Evolutionary conservation across 2,888 invertebrate genomes (phyloP).

Genomic region (Drosophila acutilabella): DNA sequence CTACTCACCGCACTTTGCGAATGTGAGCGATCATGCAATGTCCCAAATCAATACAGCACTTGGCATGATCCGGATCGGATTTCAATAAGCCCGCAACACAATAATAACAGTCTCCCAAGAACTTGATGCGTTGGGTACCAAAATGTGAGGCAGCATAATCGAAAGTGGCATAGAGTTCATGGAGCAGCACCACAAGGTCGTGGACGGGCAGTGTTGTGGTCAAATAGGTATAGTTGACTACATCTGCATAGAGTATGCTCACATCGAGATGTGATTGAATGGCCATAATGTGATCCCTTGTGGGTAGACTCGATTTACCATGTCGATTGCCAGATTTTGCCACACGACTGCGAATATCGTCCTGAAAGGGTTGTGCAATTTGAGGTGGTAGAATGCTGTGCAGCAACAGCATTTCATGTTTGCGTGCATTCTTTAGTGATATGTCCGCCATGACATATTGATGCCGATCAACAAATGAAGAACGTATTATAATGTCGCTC

Average conservation of each 20-base stretch:
- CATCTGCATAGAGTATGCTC: constrained; percentile 95
- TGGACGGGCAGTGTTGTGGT: constrained; percentile 93
- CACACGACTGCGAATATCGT: constrained; percentile 86
- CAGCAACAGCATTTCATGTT: constrained; percentile 86
- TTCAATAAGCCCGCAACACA: constrained; percentile 94
- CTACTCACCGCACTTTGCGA: constrained; percentile 86
- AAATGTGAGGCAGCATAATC: constrained; percentile 94
- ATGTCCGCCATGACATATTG: constrained; percentile 56
- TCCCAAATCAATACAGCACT: constrained; percentile 94
- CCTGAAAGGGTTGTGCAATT: constrained; percentile 88
- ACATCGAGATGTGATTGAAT: constrained; percentile 94
- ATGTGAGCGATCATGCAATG: constrained; percentile 95
- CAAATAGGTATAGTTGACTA: constrained; percentile 93
- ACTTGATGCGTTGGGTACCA: constrained; percentile 94
- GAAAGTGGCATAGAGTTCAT: constrained; percentile 95
- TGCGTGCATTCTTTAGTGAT: constrained; percentile 36
- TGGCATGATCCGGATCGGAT: constrained; percentile 91
- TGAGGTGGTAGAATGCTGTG: constrained; percentile 94
- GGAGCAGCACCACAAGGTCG: constrained; percentile 93
- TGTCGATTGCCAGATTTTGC: too few relatives aligned
- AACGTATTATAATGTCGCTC: constrained; percentile 52
- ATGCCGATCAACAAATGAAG: constrained; percentile 64
- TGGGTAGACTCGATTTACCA: rapidly evolving
- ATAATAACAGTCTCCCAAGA: constrained; percentile 97
- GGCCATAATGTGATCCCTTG: constrained; percentile 85